A percentile compares a stretch with the other conserved stretches of the same genome.
Conservation (phyloP, 2,888 invertebrate genomes). For the Hyposoter dolosus region DNA sequence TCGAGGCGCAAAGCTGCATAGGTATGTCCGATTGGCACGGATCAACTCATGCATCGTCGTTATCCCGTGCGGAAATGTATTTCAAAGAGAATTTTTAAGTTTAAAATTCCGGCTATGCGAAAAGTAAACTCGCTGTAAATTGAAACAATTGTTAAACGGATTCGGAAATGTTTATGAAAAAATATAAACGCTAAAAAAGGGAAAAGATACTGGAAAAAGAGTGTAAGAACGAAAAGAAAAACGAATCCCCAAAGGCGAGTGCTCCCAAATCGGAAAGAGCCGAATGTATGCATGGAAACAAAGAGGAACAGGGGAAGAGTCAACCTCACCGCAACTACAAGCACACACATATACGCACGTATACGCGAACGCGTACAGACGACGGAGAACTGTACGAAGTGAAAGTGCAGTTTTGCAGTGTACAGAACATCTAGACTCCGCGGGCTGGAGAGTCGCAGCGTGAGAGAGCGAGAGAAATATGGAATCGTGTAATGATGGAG, state of each 20-base stretch:
- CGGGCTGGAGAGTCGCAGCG: conserved; percentile 37
- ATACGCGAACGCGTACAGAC: conserved; percentile 64
- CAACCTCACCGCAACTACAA: conserved; percentile 26
- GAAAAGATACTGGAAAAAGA: not conserved
- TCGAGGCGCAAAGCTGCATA: not conserved
- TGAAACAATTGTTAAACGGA: not conserved
- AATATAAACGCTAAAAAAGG: not conserved
- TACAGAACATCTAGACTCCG: conserved; percentile 66
- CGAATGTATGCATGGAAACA: not conserved
- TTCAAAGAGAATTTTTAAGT: not conserved
- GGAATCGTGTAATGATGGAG: conserved; percentile 1
- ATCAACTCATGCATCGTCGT: not conserved
- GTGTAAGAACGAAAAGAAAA: not conserved
- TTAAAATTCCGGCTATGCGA: not conserved
- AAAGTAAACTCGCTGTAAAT: not conserved
- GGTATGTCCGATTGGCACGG: not conserved
- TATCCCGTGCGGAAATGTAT: not conserved
- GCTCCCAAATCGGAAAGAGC: not conserved
- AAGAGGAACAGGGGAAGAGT: conserved; percentile 15
- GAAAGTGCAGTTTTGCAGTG: conserved; percentile 81
- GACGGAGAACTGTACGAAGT: conserved; percentile 75
- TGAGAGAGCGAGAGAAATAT: conserved; percentile 26
- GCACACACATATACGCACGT: conserved; percentile 9
- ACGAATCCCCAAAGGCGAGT: not conserved
- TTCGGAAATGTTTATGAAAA: not conserved